Evolutionary conservation across 30 jellyfish, hydroid and myxozoan species (phyloP).

Genomic region (Cassiopea xamachana): DNA sequence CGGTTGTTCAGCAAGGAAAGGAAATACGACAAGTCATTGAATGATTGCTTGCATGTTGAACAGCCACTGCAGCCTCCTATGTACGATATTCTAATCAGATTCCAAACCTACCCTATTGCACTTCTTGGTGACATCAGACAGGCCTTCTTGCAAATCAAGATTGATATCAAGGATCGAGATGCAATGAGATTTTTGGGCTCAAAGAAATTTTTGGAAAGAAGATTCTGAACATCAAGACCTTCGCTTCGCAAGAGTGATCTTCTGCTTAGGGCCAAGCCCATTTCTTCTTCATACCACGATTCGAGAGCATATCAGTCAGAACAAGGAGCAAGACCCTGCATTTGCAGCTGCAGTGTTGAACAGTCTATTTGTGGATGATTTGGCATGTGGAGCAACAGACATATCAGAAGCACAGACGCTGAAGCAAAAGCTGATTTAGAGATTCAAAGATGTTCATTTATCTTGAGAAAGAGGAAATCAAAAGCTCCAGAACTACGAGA

Average conservation of each 20-base stretch:
- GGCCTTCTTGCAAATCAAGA: conserved; percentile 58
- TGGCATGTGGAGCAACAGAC: conserved; percentile 45
- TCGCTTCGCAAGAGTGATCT: conserved; percentile 45
- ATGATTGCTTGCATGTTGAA: conserved; percentile 63
- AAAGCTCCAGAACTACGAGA: not conserved
- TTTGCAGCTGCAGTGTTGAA: conserved; percentile 11
- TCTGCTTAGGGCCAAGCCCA: conserved; percentile 61
- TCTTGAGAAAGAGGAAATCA: conserved; percentile 48
- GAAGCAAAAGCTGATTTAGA: conserved; percentile 27
- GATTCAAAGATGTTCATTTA: conserved; percentile 47
- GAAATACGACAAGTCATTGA: conserved; percentile 51
- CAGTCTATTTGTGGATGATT: conserved; percentile 59
- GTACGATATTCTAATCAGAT: conserved; percentile 42
- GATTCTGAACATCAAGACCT: conserved; percentile 16
- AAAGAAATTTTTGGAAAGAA: conserved; percentile 12
- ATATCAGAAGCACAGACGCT: conserved; percentile 26
- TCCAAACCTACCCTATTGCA: conserved; percentile 52
- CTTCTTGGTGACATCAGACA: conserved; percentile 61
- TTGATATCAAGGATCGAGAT: conserved; percentile 59
- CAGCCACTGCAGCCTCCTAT: conserved; percentile 41
- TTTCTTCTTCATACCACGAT: conserved; percentile 65
- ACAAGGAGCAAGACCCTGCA: conserved; percentile 49
- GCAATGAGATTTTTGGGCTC: conserved; percentile 63
- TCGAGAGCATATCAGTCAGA: conserved; percentile 28
- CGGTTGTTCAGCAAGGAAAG: conserved; percentile 48